These are phyloP conservation scores for Hassar affinis DNA, from an alignment of 2,113 vertebrate genomes.

Conservation along the genomic window DNA sequence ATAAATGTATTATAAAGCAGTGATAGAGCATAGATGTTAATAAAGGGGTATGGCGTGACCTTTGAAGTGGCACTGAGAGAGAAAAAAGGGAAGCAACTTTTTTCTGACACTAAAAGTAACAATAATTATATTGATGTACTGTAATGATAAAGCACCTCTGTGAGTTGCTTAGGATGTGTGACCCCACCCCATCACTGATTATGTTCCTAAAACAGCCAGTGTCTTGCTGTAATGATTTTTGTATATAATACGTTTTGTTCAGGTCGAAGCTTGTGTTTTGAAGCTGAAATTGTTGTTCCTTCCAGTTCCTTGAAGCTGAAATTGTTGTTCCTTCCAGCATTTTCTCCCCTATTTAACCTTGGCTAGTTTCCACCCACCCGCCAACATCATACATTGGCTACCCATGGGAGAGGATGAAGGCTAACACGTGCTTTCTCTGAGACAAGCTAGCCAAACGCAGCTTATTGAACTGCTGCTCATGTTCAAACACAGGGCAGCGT, in stretches of 20 bases:
- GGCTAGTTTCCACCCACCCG: not conserved
- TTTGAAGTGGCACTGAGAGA: not conserved
- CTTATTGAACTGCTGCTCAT: not conserved
- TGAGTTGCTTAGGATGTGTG: not conserved
- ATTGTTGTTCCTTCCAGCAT: too few relatives aligned
- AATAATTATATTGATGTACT: not conserved
- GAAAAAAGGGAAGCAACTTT: not conserved
- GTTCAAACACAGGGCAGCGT: not conserved
- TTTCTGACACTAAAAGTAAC: not conserved
- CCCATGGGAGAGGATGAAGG: not conserved
- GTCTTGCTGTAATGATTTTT: not conserved
- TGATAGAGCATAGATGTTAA: not conserved
- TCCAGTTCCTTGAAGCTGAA: too few relatives aligned
- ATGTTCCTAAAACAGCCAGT: not conserved
- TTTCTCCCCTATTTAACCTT: not conserved
- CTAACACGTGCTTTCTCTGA: not conserved
- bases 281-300: not conserved
- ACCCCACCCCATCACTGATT: not conserved
- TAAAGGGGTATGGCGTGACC: not conserved
- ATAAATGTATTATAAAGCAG: not conserved
- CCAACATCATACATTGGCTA: not conserved
- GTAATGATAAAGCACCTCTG: not conserved
- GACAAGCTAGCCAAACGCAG: not conserved
- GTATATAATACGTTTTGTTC: not conserved
- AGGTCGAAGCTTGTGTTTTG: not conserved